phyloP scores from a whole-genome alignment of 2,888 invertebrate species.

The Saturnia japonica region DNA sequence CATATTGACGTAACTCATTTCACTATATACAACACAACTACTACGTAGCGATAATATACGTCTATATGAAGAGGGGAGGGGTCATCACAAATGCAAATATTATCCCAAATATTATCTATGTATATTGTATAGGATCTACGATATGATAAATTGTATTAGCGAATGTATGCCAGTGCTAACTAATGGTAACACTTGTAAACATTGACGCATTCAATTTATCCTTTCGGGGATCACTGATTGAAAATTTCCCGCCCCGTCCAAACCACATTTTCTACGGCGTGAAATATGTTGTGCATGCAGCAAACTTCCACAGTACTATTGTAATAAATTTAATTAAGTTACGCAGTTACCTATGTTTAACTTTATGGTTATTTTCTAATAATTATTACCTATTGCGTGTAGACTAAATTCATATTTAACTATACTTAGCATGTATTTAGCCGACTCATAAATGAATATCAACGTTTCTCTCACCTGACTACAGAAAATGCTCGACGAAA shows the following conservation, averaged over 20 bases:
- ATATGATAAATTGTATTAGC: not conserved
- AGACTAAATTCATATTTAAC: not conserved
- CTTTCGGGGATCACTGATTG: not conserved
- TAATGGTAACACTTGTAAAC: not conserved
- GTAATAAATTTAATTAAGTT: not conserved
- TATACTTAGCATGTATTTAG: not conserved
- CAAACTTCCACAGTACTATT: not conserved
- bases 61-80: not conserved
- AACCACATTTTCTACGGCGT: not conserved
- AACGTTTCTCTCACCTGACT: not conserved
- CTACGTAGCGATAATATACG: not conserved
- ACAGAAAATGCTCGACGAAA: too few species aligned
- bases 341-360: not conserved
- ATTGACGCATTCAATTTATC: not conserved
- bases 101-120: too few species aligned
- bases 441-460: not conserved
- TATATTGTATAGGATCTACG: not conserved
- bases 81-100: not conserved
- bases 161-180: not conserved
- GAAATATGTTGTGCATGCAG: not conserved
- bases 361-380: too few species aligned
- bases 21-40: not conserved
- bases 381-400: too few species aligned
- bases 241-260: not conserved
- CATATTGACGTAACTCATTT: not conserved